Conservation (phyloP, 2,888 invertebrate genomes). For the Daptonema setosum region DNA sequence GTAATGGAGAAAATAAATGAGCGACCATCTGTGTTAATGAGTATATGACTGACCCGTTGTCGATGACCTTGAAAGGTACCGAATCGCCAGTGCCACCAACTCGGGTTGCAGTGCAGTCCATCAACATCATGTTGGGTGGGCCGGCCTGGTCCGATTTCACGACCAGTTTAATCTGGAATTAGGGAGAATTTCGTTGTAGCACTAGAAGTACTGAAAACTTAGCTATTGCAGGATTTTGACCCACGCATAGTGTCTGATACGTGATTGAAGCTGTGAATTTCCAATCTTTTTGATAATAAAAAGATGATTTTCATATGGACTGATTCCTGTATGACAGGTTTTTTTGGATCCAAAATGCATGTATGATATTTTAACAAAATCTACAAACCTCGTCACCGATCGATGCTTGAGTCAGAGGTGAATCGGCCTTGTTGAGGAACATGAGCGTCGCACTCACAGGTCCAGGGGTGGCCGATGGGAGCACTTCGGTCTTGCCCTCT, state of each 20-base stretch:
- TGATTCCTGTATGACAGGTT: too few species aligned
- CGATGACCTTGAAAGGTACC: conserved; percentile 24
- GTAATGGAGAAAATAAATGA: neutral
- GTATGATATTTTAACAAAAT: too few species aligned
- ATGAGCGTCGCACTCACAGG: conserved; percentile 24
- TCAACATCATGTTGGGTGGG: conserved; percentile 28
- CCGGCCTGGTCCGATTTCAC: conserved; percentile 25
- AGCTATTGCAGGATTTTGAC: too few species aligned
- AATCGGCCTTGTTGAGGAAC: conserved; percentile 22
- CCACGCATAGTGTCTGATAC: too few species aligned
- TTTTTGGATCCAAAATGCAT: too few species aligned
- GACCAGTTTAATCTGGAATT: conserved; percentile 13
- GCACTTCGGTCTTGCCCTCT: conserved; percentile 18
- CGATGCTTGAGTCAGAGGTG: conserved; percentile 19
- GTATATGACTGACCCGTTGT: neutral
- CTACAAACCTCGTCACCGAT: conserved; percentile 22
- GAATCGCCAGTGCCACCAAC: conserved; percentile 25
- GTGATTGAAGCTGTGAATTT: too few species aligned
- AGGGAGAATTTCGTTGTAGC: too few species aligned
- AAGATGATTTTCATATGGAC: too few species aligned
- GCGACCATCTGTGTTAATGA: neutral
- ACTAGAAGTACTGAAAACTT: too few species aligned
- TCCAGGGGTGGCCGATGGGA: conserved; percentile 25
- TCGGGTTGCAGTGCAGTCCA: conserved; percentile 26
- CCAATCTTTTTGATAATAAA: too few species aligned